phyloP scores from a whole-genome alignment of 2,113 vertebrate species.

The Odobenus rosmarus region DNA sequence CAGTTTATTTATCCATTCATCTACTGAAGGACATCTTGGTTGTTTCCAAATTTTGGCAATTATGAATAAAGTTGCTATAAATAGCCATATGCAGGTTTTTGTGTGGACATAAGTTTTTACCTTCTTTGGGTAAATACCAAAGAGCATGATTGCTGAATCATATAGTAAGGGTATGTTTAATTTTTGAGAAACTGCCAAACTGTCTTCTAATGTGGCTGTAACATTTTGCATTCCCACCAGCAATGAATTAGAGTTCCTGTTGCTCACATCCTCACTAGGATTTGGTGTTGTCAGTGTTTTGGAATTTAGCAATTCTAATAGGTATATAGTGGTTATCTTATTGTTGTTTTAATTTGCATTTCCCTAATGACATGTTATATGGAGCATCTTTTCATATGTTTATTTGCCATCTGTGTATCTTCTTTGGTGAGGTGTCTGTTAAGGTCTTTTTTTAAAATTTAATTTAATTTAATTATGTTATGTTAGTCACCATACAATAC shows the following conservation, averaged over 20 bases:
- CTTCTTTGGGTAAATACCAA: background rate
- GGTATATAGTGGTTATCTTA: background rate
- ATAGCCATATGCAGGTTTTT: background rate
- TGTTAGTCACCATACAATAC: no score
- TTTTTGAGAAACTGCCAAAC: background rate
- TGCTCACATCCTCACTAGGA: background rate
- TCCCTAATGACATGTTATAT: background rate
- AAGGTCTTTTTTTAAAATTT: background rate
- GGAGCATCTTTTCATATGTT: background rate
- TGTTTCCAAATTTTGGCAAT: background rate
- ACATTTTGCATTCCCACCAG: background rate
- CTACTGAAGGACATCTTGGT: background rate
- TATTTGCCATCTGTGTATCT: background rate
- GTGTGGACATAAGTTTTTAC: background rate
- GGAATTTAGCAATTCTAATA: background rate
- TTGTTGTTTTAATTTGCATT: background rate
- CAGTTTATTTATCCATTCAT: background rate
- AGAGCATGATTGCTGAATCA: background rate
- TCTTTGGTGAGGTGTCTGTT: background rate
- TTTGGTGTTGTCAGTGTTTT: background rate
- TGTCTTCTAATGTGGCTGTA: background rate
- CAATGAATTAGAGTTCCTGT: background rate
- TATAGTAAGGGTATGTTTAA: background rate
- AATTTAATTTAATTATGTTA: no score
- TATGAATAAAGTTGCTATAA: background rate